Evolutionary conservation across 2,113 vertebrate genomes (phyloP).

Genomic region (Candoia aspera): DNA sequence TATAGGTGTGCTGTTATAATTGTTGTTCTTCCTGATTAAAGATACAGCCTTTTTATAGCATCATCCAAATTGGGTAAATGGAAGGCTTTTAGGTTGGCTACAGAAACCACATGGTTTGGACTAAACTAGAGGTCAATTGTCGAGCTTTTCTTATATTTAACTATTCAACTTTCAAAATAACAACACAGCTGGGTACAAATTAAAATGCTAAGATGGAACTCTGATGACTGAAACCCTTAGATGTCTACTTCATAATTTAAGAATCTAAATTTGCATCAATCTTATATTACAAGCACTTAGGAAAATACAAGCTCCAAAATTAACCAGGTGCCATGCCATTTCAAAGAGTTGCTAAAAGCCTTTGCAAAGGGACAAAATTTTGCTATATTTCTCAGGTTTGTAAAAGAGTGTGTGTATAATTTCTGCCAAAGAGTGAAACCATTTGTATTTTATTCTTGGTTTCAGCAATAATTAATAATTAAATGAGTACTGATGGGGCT

Average conservation of each 20-base stretch:
- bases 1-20: no score
- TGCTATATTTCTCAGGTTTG: conserved; percentile 1
- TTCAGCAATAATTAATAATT: conserved; percentile 26
- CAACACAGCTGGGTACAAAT: no score
- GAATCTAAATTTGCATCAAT: background rate
- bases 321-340: background rate
- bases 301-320: background rate
- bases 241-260: background rate
- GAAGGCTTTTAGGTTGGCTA: no score
- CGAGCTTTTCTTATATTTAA: background rate
- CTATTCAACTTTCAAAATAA: background rate
- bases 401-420: background rate
- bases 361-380: background rate
- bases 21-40: no score
- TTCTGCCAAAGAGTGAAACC: conserved; percentile 8
- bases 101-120: no score
- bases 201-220: background rate
- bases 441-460: conserved; percentile 18
- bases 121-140: background rate
- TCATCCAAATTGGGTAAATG: background rate
- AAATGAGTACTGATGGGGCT: background rate
- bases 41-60: no score
- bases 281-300: background rate
- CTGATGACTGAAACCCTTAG: background rate
- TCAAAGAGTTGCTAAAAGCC: conserved; percentile 12